phyloP scores from a whole-genome alignment of 30 jellyfish, hydroid and myxozoan species.

The Hydractinia symbiolongicarpus region DNA sequence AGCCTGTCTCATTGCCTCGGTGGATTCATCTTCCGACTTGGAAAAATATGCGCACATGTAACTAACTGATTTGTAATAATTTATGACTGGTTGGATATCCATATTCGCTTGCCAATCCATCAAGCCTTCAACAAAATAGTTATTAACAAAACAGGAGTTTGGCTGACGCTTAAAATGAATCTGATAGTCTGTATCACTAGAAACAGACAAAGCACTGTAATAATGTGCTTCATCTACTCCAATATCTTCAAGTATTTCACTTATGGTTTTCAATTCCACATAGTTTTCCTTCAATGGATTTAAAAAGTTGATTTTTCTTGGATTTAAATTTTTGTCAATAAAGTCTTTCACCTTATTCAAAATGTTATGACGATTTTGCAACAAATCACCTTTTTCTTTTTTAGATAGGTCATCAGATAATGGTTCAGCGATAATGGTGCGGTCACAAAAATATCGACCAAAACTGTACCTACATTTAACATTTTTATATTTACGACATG shows the following conservation, averaged over 20 bases:
- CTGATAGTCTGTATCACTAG: background rate
- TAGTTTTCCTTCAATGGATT: background rate
- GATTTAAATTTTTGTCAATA: background rate
- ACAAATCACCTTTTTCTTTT: background rate
- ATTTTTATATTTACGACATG: too few relatives aligned
- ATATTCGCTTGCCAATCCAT: too few relatives aligned
- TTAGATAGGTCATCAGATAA: too few relatives aligned
- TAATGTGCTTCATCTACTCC: background rate
- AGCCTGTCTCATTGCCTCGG: slow-evolving; percentile 6
- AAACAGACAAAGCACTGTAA: background rate
- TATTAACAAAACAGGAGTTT: too few relatives aligned
- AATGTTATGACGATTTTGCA: background rate
- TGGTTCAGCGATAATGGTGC: too few relatives aligned
- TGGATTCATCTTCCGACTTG: background rate
- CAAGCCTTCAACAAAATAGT: background rate
- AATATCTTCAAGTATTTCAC: background rate
- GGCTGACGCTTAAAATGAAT: too few relatives aligned
- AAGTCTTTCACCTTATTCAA: background rate
- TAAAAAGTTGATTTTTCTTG: background rate
- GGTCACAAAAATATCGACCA: too few relatives aligned
- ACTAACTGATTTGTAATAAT: background rate
- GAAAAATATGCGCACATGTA: background rate
- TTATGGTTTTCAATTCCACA: background rate
- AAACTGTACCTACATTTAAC: too few relatives aligned
- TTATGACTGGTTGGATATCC: background rate